Base-by-base conservation (phyloP, 2,797 vertebrate genomes). In the Tachyglossus aculeatus region DNA sequence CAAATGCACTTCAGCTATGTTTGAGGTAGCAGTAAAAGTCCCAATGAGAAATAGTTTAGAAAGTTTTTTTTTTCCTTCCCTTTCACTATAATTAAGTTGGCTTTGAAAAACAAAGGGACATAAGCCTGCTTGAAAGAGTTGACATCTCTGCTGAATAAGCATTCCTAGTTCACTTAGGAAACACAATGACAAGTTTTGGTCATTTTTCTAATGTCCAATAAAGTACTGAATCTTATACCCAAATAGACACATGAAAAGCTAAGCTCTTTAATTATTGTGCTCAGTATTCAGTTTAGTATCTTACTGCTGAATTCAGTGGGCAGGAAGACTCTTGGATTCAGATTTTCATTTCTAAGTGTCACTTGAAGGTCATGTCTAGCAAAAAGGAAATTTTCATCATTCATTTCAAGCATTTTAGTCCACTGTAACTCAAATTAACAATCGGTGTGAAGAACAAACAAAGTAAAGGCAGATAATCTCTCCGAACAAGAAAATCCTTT, bases 221-320 rank as follows among this genome's bases (percentile, higher is more conserved):
- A 76, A 75, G 21, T 64, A 76, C 64, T 63, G 5, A 88, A 57
- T 50, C 8, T 81, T 72, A 71, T 14, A 59, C 2, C 68, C 13
- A 4, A 84, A 25, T 13, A 76, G 19, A 39, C 22, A 73, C 7
- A 34, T 85, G 75, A 83, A 85, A 86, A 88, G 32, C 58, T 67
- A 40, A 83, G 44, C 15, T 64, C 18, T 83, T 74, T 39, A 68
- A 58, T 79, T 87, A 33, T 85, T 41, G 1, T 57, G 80, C 22
- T 70, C 79, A 77, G 43, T 65, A 83, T 84, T 82, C 36, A 63
- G 21, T 64, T 83, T 76, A 33, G 65, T 76, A 83, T 66, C 74
- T 37, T 77, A 68, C 52, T 62, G 51, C 21, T 71, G 47, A 65
- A 76, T 44, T 38, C 51, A 73, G 59, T 13, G 13, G 51, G 25